phyloP scores from a whole-genome alignment of 2,797 vertebrate species.

The Aselliscus stoliczkanus region DNA sequence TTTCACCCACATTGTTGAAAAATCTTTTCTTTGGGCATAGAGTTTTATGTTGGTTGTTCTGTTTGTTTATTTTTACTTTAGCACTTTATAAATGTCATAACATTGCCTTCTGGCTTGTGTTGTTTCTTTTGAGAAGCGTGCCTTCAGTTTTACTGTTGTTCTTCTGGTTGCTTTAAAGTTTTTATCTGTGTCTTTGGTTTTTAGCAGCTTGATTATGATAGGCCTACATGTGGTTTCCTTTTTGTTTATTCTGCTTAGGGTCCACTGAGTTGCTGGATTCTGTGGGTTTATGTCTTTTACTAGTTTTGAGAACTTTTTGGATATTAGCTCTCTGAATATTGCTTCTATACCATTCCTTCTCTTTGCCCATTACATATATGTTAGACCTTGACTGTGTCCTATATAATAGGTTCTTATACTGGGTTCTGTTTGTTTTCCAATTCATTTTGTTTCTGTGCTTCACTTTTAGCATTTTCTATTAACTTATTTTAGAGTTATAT shows the following conservation, averaged over 20 bases:
- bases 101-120: neutral
- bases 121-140: neutral
- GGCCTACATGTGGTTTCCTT: neutral
- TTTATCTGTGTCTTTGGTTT: neutral
- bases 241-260: neutral
- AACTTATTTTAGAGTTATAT: neutral
- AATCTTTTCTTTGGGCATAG: neutral
- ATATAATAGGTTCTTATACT: neutral
- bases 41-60: slow-evolving; percentile 21
- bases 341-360: neutral
- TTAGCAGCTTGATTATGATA: neutral
- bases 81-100: neutral
- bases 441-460: neutral
- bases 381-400: neutral
- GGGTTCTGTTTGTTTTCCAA: neutral
- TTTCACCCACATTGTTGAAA: neutral
- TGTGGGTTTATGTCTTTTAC: neutral
- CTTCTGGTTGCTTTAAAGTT: neutral
- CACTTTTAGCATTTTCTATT: neutral
- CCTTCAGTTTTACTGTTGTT: neutral
- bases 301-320: neutral
- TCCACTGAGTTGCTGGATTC: neutral
- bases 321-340: neutral
- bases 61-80: slow-evolving; percentile 27
- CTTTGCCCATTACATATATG: neutral